A percentile compares a stretch with the other conserved stretches of the same genome.
Evolutionary conservation across 2,888 invertebrate species (phyloP).

Genomic region (Phengaris arion): DNA sequence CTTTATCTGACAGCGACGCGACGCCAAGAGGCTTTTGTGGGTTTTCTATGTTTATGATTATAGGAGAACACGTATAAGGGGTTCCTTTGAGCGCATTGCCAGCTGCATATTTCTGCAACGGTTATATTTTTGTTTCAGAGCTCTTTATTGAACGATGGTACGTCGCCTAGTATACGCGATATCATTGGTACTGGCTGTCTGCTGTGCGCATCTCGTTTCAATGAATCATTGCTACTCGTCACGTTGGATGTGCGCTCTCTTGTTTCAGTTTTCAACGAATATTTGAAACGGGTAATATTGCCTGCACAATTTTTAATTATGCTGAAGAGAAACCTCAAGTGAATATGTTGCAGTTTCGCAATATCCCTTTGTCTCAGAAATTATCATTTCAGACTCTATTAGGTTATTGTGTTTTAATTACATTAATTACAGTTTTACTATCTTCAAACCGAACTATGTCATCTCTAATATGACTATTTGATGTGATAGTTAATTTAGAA

Average conservation of each 20-base stretch:
- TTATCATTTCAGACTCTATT: neutral
- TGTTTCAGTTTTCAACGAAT: conserved; percentile 10
- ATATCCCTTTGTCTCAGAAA: neutral
- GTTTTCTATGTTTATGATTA: conserved; percentile 79
- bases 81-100: conserved; percentile 73
- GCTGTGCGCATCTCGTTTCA: conserved; percentile 21
- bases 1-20: conserved; percentile 77
- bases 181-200: conserved; percentile 31
- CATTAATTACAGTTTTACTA: neutral
- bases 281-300: conserved; percentile 5
- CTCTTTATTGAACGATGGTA: conserved; percentile 48
- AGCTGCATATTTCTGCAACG: conserved; percentile 59
- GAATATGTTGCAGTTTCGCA: conserved; percentile 8
- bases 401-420: neutral
- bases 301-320: conserved; percentile 11
- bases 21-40: conserved; percentile 77
- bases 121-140: conserved; percentile 65
- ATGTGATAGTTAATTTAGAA: neutral
- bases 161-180: conserved; percentile 38
- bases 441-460: neutral
- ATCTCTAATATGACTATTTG: neutral
- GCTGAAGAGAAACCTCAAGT: conserved; percentile 8
- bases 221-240: conserved; percentile 23
- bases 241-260: conserved; percentile 15
- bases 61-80: conserved; percentile 74